Percentiles rank a stretch among this genome's conserved stretches.
Conservation (phyloP, 2,888 invertebrate genomes). For the Lutraria lutraria region DNA sequence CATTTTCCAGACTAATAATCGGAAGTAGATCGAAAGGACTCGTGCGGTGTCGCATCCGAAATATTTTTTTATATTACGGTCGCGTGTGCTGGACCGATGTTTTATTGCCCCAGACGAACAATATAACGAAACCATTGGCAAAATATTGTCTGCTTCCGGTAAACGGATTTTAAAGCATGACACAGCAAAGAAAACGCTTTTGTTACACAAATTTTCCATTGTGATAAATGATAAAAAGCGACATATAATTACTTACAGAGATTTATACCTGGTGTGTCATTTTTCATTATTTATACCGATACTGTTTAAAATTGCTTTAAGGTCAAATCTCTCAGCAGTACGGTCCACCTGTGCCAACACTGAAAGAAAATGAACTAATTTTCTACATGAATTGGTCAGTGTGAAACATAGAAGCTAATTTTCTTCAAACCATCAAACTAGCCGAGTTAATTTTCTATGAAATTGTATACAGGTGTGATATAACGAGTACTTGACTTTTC, state of each 20-base stretch:
- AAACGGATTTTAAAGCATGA: neutral
- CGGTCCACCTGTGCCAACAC: neutral
- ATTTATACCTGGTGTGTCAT: neutral
- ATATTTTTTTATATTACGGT: neutral
- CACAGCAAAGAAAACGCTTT: neutral
- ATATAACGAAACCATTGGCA: neutral
- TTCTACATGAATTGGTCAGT: neutral
- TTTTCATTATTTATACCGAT: neutral
- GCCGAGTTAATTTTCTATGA: neutral
- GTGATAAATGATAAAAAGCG: neutral
- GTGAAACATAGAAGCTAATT: conserved; percentile 10
- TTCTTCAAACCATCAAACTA: neutral
- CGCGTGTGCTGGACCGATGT: neutral
- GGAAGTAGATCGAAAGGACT: conserved; percentile 20
- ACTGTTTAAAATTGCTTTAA: neutral
- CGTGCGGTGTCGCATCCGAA: neutral
- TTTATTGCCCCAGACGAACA: neutral
- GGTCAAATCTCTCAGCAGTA: neutral
- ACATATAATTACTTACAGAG: neutral
- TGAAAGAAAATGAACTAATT: conserved; percentile 23
- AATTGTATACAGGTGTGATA: conserved; percentile 31
- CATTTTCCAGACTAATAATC: conserved; percentile 12
- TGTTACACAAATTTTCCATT: neutral
- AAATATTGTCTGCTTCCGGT: conserved; percentile 3
- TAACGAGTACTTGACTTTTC: conserved; percentile 31